A percentile compares a stretch with the other conserved stretches of the same genome.
Evolutionary conservation across 1,140 invertebrate species (phyloP).

Genomic region (Drosophila arawakana): DNA sequence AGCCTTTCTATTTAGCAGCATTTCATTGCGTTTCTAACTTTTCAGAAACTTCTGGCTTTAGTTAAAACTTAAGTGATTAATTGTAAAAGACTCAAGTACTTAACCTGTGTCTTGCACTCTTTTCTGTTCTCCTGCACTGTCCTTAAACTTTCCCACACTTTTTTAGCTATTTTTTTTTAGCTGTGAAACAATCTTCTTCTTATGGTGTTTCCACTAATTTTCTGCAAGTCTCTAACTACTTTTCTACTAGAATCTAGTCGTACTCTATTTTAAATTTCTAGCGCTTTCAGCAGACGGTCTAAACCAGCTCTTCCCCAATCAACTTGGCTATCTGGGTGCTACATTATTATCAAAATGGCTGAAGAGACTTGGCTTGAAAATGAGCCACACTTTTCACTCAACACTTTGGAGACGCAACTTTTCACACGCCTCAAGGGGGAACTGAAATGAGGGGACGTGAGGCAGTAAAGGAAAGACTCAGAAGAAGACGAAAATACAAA

Average conservation of each 20-base stretch:
- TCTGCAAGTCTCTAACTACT: no score
- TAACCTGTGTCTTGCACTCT: no score
- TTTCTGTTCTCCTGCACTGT: no score
- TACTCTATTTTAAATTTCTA: background rate
- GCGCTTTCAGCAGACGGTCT: background rate
- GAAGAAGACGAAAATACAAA: background rate
- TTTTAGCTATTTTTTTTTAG: no score
- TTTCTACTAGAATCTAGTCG: background rate
- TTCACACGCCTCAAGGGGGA: slow-evolving; percentile 41
- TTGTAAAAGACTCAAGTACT: no score
- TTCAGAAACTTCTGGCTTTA: no score
- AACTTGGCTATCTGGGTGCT: slow-evolving; percentile 6
- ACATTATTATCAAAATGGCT: slow-evolving; percentile 15
- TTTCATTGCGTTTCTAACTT: no score
- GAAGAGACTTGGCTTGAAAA: background rate
- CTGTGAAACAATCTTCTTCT: no score
- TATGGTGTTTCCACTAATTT: no score
- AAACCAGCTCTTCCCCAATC: slow-evolving; percentile 5
- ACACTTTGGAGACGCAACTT: slow-evolving; percentile 37
- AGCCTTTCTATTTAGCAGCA: no score
- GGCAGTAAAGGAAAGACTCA: background rate
- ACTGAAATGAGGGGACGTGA: background rate
- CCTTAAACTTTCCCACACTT: no score
- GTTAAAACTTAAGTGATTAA: no score
- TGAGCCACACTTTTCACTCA: slow-evolving; percentile 37